Conservation (phyloP, 2,888 invertebrate genomes). For the Brachypalpus laphriformis region DNA sequence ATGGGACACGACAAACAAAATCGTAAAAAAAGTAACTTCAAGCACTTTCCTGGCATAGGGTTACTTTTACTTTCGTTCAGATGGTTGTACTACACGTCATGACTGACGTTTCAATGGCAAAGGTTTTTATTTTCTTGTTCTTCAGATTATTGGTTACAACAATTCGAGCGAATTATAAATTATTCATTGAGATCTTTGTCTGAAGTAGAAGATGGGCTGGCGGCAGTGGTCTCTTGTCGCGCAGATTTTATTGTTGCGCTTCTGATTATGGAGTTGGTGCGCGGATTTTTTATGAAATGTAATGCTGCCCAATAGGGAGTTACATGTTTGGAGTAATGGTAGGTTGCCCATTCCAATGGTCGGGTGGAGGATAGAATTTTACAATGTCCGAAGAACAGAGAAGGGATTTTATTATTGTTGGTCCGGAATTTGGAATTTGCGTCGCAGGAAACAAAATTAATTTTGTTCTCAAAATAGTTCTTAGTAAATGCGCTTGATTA, state of each 20-base stretch:
- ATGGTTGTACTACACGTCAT: slow-evolving; percentile 37
- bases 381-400: background rate
- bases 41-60: slow-evolving; percentile 34
- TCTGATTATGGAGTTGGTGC: slow-evolving; percentile 33
- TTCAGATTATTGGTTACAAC: slow-evolving; percentile 40
- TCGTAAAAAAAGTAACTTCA: slow-evolving; percentile 26
- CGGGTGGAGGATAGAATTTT: background rate
- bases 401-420: background rate
- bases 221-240: slow-evolving; percentile 5
- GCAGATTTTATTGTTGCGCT: slow-evolving; percentile 38
- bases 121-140: slow-evolving; percentile 46
- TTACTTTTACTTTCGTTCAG: slow-evolving; percentile 68
- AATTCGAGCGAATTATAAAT: slow-evolving; percentile 63
- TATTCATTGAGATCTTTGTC: slow-evolving; percentile 57
- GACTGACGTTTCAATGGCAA: slow-evolving; percentile 69
- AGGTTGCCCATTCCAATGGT: slow-evolving; percentile 9
- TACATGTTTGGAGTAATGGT: slow-evolving; percentile 30
- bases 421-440: background rate
- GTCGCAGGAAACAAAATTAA: background rate
- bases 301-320: slow-evolving; percentile 32
- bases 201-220: background rate
- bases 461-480: too few species aligned
- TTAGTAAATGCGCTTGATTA: too few species aligned
- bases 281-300: slow-evolving; percentile 17
- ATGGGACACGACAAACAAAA: slow-evolving; percentile 13